phyloP scores from a whole-genome alignment of 2,113 vertebrate species.

The Guaruba guarouba region DNA sequence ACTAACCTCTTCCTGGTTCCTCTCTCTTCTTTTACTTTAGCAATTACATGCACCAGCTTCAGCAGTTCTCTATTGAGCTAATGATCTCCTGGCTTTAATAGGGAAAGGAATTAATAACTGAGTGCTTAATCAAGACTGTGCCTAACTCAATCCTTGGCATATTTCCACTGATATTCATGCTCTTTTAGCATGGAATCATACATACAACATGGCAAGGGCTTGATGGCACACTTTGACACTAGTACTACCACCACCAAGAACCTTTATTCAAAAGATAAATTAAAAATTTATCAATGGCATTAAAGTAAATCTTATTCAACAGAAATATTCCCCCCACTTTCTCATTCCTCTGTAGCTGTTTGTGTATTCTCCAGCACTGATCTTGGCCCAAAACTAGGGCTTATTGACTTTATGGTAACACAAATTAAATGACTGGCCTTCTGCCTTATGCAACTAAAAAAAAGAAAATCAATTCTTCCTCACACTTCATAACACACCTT shows the following conservation, averaged over 20 bases:
- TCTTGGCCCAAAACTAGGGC: background rate
- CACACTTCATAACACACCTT: background rate
- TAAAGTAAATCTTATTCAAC: background rate
- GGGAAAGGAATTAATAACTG: background rate
- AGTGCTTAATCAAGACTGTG: background rate
- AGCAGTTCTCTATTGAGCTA: background rate
- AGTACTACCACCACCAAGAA: background rate
- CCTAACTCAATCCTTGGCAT: background rate
- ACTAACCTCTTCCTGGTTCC: background rate
- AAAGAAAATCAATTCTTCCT: background rate
- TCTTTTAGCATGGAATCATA: background rate
- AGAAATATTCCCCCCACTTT: background rate
- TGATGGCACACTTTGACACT: background rate
- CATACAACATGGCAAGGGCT: background rate
- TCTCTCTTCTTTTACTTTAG: background rate
- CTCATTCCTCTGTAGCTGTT: background rate
- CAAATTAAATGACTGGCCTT: background rate
- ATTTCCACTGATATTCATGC: background rate
- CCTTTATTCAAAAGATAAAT: background rate
- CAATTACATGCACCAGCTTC: background rate
- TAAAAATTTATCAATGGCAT: background rate
- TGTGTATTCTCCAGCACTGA: background rate
- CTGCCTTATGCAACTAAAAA: background rate
- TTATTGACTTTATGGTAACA: background rate
- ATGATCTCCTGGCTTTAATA: background rate